A percentile compares a stretch with the other conserved stretches of the same genome.
Evolutionary conservation across 2,797 vertebrate species (phyloP).

Genomic region (Coregonus sp.): DNA sequence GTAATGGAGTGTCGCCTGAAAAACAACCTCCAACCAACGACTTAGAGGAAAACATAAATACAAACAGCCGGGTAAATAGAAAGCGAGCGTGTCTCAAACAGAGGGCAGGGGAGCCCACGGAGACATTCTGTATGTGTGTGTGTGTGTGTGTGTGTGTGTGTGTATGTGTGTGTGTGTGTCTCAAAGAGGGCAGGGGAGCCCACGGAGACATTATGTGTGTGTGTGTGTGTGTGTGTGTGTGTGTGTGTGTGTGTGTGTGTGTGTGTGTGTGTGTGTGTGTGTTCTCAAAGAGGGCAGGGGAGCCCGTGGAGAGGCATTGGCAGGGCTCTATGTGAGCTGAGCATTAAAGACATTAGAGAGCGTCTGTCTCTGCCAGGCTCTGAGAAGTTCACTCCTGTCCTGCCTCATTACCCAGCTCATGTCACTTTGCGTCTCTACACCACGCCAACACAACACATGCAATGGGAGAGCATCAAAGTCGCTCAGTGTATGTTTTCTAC

Average conservation of each 20-base stretch:
- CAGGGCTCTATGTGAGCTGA: slow-evolving; percentile 1
- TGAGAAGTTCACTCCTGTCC: slow-evolving; percentile 2
- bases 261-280: not conserved
- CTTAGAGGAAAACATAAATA: not conserved
- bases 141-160: no score
- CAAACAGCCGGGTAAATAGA: not conserved
- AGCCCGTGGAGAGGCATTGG: not conserved
- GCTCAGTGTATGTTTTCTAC: not conserved
- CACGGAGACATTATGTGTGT: not conserved
- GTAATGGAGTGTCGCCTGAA: not conserved
- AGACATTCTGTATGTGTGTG: no score
- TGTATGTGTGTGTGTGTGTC: not conserved
- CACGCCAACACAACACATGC: not conserved
- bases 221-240: not conserved
- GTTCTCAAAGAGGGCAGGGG: slow-evolving; percentile 6
- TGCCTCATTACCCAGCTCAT: not conserved
- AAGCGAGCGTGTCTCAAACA: not conserved
- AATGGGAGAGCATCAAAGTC: not conserved
- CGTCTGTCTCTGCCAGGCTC: not conserved
- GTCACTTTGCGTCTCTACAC: not conserved
- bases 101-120: not conserved
- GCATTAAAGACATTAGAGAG: slow-evolving; percentile 12
- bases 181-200: not conserved
- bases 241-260: slow-evolving; percentile 5
- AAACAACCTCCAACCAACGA: not conserved